phyloP scores from a whole-genome alignment of 2,113 vertebrate genomes.

The Eonycteris spelaea region DNA sequence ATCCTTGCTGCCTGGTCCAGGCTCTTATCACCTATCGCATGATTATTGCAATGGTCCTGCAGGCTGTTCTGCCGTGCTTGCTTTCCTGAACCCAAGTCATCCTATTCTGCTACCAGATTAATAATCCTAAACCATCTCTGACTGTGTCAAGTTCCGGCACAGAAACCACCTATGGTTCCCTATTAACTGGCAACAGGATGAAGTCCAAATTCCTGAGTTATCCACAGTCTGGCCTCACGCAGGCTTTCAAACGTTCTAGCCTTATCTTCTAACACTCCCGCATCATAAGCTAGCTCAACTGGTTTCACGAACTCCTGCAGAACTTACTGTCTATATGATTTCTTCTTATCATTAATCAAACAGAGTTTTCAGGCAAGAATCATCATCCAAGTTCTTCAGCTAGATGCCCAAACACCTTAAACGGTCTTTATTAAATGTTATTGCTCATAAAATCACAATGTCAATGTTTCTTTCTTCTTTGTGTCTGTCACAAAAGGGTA shows the following conservation, averaged over 20 bases:
- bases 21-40: not conserved
- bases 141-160: not conserved
- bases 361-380: not conserved
- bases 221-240: not conserved
- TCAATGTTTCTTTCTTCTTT: not conserved
- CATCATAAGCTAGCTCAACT: not conserved
- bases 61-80: not conserved
- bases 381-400: not conserved
- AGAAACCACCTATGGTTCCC: not conserved
- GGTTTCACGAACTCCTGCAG: not conserved
- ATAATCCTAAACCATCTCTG: not conserved
- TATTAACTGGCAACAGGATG: not conserved
- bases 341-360: not conserved
- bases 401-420: not conserved
- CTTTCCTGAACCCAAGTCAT: not conserved
- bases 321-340: not conserved
- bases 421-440: not conserved
- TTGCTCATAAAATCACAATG: not conserved
- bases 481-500: not conserved
- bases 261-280: not conserved
- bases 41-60: not conserved
- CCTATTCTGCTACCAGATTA: not conserved
- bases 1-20: not conserved
- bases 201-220: slow-evolving; percentile 24
- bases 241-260: not conserved